Evolutionary conservation across 2,797 vertebrate genomes (phyloP), one percentile per base, ranked within the genome.

Genomic region (Prunella strophiata): DNA sequence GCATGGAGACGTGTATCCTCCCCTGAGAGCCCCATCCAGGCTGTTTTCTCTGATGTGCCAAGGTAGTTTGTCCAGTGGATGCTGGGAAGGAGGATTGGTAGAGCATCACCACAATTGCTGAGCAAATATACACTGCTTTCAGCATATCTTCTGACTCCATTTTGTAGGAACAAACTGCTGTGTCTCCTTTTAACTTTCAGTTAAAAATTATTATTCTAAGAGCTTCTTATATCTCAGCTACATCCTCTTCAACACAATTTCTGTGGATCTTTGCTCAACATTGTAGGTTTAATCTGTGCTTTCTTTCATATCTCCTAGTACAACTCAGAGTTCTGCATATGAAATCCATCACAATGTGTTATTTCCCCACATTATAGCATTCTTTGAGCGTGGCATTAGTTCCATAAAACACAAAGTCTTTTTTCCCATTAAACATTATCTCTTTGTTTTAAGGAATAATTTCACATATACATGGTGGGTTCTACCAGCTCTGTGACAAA

Each of bases 81-180:
- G 14, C 25, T 32, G 25, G 12, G 27, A 40, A 30, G 10, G 13
- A 4, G 11, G 29, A 15, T 0, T n/a, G 5, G 17, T 30, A 38
- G 17, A 74, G 18, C 11, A 32, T 16, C 34, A 47, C 21, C 42
- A 66, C 7, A 16, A 6, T 11, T 4, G 0, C 18, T 54, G 32
- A 67, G 10, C 10, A 13, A 12, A 15, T 5, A 36, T 10, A 58
- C 5, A 6, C 22, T 26, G 18, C 7, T 71, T 17, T 67, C 22
- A 71, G 36, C 14, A 67, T 11, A 40, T 48, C 25, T 81, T 66
- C 43, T 32, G 26, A 4, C 7, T 50, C 52, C 5, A 21, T 85
- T 76, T 32, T 27, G 3, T 36, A 30, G 40, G 32, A 85, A 34
- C 6, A 78, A 67, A 47, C 27, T 67, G 20, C 12, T 75, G 40